A percentile compares a stretch with the other conserved stretches of the same genome.
phyloP scores from a whole-genome alignment of 2,888 invertebrate species.

The Ellobium chinense region DNA sequence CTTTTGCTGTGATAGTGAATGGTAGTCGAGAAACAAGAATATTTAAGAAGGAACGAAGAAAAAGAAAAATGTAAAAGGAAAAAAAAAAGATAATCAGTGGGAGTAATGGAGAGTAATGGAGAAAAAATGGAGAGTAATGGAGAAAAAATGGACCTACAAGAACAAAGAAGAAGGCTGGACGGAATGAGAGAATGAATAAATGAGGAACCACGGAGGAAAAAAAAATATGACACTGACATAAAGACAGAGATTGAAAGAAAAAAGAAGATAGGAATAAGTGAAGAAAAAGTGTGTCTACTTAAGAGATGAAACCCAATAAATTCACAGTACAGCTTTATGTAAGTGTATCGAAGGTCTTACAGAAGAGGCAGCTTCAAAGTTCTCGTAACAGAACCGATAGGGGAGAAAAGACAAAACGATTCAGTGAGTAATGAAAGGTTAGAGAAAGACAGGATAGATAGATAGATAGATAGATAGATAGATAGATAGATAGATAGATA shows the following conservation, averaged over 20 bases:
- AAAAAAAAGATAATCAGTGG: background rate
- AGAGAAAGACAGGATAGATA: no score
- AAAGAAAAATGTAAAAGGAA: background rate
- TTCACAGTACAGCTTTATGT: no score
- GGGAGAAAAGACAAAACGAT: no score
- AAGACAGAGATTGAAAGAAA: background rate
- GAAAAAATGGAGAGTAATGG: background rate
- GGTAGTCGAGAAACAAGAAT: no score
- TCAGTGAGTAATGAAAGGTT: no score
- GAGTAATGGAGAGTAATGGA: background rate
- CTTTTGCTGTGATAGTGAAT: no score
- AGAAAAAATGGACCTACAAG: background rate
- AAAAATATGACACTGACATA: background rate
- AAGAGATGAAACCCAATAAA: no score
- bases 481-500: background rate
- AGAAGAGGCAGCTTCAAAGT: no score
- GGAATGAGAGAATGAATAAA: background rate
- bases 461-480: background rate
- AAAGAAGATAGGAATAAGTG: background rate
- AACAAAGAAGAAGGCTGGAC: background rate
- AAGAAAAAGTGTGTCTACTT: no score
- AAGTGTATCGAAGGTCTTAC: no score
- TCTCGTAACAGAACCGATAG: no score
- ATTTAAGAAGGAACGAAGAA: background rate
- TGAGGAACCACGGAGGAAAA: background rate